Evolutionary conservation across 2,888 invertebrate species (phyloP).

Genomic region (Loripinus fragilis): DNA sequence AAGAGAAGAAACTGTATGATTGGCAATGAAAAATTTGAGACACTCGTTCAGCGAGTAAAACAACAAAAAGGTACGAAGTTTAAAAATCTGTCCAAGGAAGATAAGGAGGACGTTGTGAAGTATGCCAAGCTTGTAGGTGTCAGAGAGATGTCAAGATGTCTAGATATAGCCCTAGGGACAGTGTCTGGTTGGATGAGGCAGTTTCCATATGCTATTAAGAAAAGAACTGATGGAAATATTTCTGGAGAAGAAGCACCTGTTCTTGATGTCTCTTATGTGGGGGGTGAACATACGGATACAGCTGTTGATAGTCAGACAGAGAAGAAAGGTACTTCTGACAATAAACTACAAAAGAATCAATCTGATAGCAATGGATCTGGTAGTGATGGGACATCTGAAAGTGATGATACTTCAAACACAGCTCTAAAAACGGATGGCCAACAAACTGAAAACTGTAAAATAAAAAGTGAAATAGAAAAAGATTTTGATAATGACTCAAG

Average conservation of each 20-base stretch:
- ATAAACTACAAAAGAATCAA: too few relatives aligned
- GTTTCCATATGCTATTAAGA: conserved; percentile 52
- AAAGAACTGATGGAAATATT: conserved; percentile 17
- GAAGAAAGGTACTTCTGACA: too few relatives aligned
- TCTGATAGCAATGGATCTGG: too few relatives aligned
- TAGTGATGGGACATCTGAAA: too few relatives aligned
- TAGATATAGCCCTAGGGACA: conserved; percentile 53
- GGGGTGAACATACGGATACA: too few relatives aligned
- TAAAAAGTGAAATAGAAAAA: too few relatives aligned
- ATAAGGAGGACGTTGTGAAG: conserved; percentile 53
- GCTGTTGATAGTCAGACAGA: too few relatives aligned
- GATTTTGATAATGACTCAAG: too few relatives aligned
- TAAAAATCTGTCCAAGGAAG: conserved; percentile 43
- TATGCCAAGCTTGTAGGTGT: conserved; percentile 58
- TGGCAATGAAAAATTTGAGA: conserved; percentile 56
- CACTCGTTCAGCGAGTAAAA: conserved; percentile 38
- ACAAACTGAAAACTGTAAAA: too few relatives aligned
- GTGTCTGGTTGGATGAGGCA: conserved; percentile 62
- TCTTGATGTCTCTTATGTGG: too few relatives aligned
- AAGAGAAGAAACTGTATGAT: conserved; percentile 51
- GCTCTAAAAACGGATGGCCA: too few relatives aligned
- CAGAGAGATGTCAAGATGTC: conserved; percentile 54
- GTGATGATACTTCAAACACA: too few relatives aligned
- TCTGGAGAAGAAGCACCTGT: not conserved
- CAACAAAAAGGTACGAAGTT: conserved; percentile 45